Conservation (phyloP, 2,113 vertebrate genomes). For the Tychaedon coryphoeus region DNA sequence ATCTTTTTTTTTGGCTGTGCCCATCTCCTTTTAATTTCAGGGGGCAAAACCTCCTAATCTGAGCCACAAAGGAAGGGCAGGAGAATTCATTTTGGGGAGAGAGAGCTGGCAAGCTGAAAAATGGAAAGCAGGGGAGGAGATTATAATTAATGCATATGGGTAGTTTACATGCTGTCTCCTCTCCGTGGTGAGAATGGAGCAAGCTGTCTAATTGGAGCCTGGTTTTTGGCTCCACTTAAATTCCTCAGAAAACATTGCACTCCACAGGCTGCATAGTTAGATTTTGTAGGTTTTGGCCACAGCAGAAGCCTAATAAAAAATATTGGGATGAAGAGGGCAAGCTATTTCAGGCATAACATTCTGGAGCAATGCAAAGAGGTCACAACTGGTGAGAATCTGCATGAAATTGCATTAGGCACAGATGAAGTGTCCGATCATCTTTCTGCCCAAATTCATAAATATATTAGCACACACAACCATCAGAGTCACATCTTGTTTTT, state of each 20-base stretch:
- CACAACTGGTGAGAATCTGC: neutral
- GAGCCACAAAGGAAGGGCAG: neutral
- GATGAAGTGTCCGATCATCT: neutral
- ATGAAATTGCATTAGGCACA: slow-evolving; percentile 38
- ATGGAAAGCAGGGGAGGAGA: neutral
- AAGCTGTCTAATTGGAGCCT: slow-evolving; percentile 40
- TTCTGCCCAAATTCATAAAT: slow-evolving; percentile 10
- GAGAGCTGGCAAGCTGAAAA: slow-evolving; percentile 15
- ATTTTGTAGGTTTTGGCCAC: slow-evolving; percentile 21
- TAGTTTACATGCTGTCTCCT: slow-evolving; percentile 39
- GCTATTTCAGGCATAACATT: slow-evolving; percentile 14
- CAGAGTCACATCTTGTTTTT: neutral
- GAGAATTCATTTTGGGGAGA: neutral
- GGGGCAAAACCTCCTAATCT: neutral
- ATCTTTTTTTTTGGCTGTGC: neutral
- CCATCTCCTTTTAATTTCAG: neutral
- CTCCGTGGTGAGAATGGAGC: neutral
- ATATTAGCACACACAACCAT: neutral
- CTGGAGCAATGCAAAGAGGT: neutral
- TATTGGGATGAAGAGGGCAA: neutral
- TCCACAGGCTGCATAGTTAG: neutral
- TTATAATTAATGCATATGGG: slow-evolving; percentile 12
- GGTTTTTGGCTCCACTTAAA: neutral
- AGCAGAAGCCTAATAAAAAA: slow-evolving; percentile 26
- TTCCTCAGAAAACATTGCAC: neutral